Base-by-base conservation (phyloP, 2,888 invertebrate species). In the Pandemis corylana region DNA sequence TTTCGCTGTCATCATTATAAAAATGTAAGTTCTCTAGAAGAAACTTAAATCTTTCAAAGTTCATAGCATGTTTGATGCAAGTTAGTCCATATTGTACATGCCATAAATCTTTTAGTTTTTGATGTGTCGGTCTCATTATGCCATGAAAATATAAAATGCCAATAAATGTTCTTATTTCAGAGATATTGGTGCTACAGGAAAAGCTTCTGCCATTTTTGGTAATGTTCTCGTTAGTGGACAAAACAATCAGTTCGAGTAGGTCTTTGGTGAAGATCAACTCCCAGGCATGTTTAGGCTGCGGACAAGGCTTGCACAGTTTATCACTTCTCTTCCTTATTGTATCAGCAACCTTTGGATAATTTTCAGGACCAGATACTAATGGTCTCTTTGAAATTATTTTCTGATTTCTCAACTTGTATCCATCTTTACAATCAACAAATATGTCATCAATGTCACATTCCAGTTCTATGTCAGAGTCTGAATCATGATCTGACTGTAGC, bases 71-170 rank as follows among this genome's bases (percentile, higher is more conserved):
- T 78, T 81, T 87, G 67, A 94, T 80, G 75, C 89, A 89, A 20
- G 87, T 80, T 66, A 88, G 80, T 63, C 94, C 94, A 79, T 80
- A 87, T 15, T 90, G 86, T 67, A 81, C 83, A 76, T 89, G 85
- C 94, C 94, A 94, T 76, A 94, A 88, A 78, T 94, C 93, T 80
- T 78, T 81, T 68, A 84, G 84, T 80, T 89, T 89, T 76, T 89
- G 88, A 85, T 91, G 88, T 20, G 90, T 91, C 41, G 94, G 88
- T 78, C 93, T 85, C 87, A 91, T 89, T 79, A 93, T 88, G 7
- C 94, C 94, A 78, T 91, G 89, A 67, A 92, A 83, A 81, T 94
- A 94, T 74, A 94, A 81, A 80, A 94, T 89, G 46, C 93, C 94
- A 76, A 94, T 90, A 68, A 94, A 79, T 66, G 87, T 85, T 85